Percentiles rank a stretch among this genome's conserved stretches.
These are phyloP conservation scores for Gambusia holbrooki DNA, from an alignment of 2,113 vertebrate genomes.

Conservation along the genomic window DNA sequence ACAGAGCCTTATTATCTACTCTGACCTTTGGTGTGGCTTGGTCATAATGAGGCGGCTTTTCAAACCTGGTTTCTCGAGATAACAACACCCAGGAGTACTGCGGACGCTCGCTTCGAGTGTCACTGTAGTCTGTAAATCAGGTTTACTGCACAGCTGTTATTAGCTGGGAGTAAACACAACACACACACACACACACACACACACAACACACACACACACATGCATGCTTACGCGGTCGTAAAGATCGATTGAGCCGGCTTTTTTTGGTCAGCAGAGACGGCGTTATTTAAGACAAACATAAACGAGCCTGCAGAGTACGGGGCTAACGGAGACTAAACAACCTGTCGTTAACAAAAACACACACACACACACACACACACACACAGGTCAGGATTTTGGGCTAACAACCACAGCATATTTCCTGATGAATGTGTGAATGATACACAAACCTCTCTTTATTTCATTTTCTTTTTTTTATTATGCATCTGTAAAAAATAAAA, in stretches of 20 bases:
- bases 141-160: slow-evolving; percentile 34
- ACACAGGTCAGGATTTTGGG: slow-evolving; percentile 12
- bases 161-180: slow-evolving; percentile 18
- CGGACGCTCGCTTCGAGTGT: background rate
- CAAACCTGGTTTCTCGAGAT: slow-evolving; percentile 10
- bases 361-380: slow-evolving; percentile 35
- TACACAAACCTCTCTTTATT: slow-evolving; percentile 15
- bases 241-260: slow-evolving; percentile 10
- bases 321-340: slow-evolving; percentile 22
- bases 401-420: slow-evolving; percentile 10
- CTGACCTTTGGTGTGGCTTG: slow-evolving; percentile 17
- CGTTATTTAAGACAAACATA: slow-evolving; percentile 43
- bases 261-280: background rate
- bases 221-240: slow-evolving; percentile 1
- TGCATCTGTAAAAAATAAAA: background rate
- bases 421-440: slow-evolving; percentile 9
- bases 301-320: slow-evolving; percentile 24
- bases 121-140: slow-evolving; percentile 34
- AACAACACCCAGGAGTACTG: slow-evolving; percentile 24
- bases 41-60: slow-evolving; percentile 1
- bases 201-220: too few species aligned
- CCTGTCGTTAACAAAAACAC: slow-evolving; percentile 22
- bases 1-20: slow-evolving; percentile 4
- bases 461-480: slow-evolving; percentile 11
- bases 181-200: background rate